Evolutionary conservation across 2,888 invertebrate genomes (phyloP), one percentile per base, ranked within the genome.

Genomic region (Antheraea yamamai): DNA sequence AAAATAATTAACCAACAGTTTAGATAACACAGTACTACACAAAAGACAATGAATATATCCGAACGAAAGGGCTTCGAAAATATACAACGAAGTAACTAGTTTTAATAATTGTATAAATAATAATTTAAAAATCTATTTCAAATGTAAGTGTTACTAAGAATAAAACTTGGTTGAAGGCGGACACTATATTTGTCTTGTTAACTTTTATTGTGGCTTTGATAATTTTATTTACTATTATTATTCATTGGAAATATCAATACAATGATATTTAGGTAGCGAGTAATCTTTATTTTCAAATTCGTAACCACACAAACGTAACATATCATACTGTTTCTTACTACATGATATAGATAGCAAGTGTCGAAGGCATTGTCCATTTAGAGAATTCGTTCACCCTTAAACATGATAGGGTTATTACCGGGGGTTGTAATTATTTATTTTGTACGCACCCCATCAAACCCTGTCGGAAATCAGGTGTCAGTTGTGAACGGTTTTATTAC

Each of bases 371-470:
- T 82, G 81, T 80, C 84, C 83, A 84, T 87, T 87, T 84, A 84
- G 79, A 75, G 79, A 74, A 81, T 78, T 80, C 83, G 82, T 80
- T 85, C 82, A 82, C 80, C 84, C 81, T 78, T 80, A 79, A 83
- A 81, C 80, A 79, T 75, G 85, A 84, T 85, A 83, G 80, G 81
- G 77, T 79, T 76, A 81, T 79, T 76, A 82, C 77, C 78, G 75
- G 76, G 80, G 78, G 81, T 81, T 85, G 83, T 85, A 80, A 84
- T 75, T 75, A 73, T 75, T 73, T 75, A 73, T 75, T 74, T 74
- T 71, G 71, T 61, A 39, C 66, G 47, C 70, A 58, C 61, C 70
- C 73, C 73, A 7, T 70, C 52, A 23, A 14, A n/a, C 39, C 64
- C 39, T 61, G 26, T 73, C 68, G 73, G 73, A 73, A 75, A 75